Percentiles rank a stretch among this genome's conserved stretches.
Conservation (phyloP, 2,888 invertebrate species). For the Dryomyza anilis region DNA sequence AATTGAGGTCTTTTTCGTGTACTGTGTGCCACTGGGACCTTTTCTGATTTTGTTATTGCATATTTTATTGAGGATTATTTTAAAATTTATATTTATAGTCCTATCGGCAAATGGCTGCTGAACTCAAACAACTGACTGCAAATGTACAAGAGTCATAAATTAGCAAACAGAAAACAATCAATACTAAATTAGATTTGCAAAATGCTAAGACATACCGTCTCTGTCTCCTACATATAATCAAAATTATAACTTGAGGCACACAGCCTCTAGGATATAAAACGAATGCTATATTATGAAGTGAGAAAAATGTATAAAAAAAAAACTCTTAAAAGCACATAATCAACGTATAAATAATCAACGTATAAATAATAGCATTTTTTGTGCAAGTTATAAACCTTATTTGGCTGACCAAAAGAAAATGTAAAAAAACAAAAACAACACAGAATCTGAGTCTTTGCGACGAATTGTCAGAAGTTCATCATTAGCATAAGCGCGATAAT, state of each 20-base stretch:
- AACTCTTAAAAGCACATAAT: too few relatives aligned
- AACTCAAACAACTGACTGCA: background rate
- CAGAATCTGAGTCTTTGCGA: background rate
- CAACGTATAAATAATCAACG: too few relatives aligned
- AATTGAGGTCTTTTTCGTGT: too few relatives aligned
- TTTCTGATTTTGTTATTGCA: background rate
- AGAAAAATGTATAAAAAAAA: too few relatives aligned
- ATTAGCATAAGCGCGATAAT: constrained; percentile 14
- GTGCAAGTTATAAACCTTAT: background rate
- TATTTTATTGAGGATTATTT: constrained; percentile 10
- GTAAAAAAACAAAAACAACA: too few relatives aligned
- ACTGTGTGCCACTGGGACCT: background rate
- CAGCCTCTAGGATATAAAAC: too few relatives aligned
- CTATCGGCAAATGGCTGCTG: too few relatives aligned
- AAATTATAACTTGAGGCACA: too few relatives aligned
- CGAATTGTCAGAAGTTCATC: constrained; percentile 4
- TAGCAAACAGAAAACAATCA: constrained; percentile 6
- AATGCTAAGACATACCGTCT: background rate
- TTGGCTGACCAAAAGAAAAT: background rate
- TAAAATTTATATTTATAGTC: constrained; percentile 16
- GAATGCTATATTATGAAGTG: too few relatives aligned
- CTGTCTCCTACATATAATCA: background rate
- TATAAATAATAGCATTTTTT: too few relatives aligned
- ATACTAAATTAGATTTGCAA: background rate
- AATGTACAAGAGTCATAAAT: background rate